Conservation (phyloP, 1,140 invertebrate species). For the Streblospio benedicti region DNA sequence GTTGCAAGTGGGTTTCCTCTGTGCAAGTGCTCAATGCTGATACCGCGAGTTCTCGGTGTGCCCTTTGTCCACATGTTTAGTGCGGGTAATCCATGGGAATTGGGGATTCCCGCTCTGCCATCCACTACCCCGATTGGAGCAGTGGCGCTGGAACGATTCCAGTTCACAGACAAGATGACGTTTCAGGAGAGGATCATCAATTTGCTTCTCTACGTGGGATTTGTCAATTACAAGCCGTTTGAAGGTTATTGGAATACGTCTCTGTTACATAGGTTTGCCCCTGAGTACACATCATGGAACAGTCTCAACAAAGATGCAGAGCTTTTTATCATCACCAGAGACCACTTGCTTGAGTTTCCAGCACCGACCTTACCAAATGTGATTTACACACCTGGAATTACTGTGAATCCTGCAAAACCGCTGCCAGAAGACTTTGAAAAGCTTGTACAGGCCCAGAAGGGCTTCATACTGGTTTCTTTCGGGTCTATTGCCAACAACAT, state of each 20-base stretch:
- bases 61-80: background rate
- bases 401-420: background rate
- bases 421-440: conserved; percentile 1
- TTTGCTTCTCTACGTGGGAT: background rate
- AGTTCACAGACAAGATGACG: background rate
- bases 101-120: background rate
- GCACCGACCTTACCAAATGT: conserved; percentile 8
- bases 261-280: background rate
- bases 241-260: background rate
- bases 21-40: background rate
- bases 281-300: background rate
- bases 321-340: background rate
- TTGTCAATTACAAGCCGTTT: too few relatives aligned
- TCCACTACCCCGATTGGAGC: background rate
- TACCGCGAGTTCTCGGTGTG: background rate
- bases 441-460: background rate
- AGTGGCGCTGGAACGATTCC: background rate
- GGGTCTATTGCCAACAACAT: background rate
- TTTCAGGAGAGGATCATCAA: background rate
- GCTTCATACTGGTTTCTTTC: conserved; percentile 12
- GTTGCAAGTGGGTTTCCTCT: conserved; percentile 14
- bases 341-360: background rate
- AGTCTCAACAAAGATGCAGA: background rate
- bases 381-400: background rate
- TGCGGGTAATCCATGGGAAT: background rate